Percentiles rank a stretch among this genome's conserved stretches.
These are phyloP conservation scores for Acleris literana DNA, from an alignment of 2,888 invertebrate species.

Conservation along the genomic window DNA sequence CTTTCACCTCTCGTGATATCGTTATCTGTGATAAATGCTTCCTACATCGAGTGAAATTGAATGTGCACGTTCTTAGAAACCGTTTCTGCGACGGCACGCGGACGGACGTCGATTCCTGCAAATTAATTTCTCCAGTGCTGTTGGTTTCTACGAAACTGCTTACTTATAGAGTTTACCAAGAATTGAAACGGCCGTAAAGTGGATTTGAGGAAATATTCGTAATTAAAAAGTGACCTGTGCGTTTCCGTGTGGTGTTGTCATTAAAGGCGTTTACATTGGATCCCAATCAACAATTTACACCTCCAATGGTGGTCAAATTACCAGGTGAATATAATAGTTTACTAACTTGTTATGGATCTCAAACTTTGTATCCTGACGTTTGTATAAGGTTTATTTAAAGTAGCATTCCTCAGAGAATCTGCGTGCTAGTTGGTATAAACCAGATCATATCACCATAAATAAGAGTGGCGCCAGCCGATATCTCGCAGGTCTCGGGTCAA, in stretches of 20 bases:
- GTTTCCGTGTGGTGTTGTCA: slow-evolving; percentile 75
- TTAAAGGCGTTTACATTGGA: slow-evolving; percentile 79
- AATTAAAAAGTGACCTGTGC: slow-evolving; percentile 76
- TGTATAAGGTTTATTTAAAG: no score
- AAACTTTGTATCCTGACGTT: background rate
- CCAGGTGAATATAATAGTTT: slow-evolving; percentile 66
- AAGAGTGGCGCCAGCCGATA: slow-evolving; percentile 45
- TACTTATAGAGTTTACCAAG: slow-evolving; percentile 80
- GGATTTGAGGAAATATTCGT: slow-evolving; percentile 80
- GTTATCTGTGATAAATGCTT: slow-evolving; percentile 75
- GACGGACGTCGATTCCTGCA: slow-evolving; percentile 73
- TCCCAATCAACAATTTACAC: slow-evolving; percentile 75
- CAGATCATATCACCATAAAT: slow-evolving; percentile 12
- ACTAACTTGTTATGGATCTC: slow-evolving; percentile 17
- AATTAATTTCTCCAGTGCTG: slow-evolving; percentile 80
- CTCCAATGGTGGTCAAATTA: slow-evolving; percentile 82
- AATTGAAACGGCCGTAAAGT: slow-evolving; percentile 79
- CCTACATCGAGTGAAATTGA: slow-evolving; percentile 75
- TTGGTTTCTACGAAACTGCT: slow-evolving; percentile 79
- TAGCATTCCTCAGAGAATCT: slow-evolving; percentile 15
- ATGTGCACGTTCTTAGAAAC: slow-evolving; percentile 77
- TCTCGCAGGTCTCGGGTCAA: slow-evolving; percentile 45
- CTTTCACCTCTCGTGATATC: slow-evolving; percentile 80
- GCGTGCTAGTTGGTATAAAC: slow-evolving; percentile 18
- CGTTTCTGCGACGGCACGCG: slow-evolving; percentile 68